Base-by-base conservation (phyloP, 2,797 vertebrate species). In the Leptoclinus maculatus region DNA sequence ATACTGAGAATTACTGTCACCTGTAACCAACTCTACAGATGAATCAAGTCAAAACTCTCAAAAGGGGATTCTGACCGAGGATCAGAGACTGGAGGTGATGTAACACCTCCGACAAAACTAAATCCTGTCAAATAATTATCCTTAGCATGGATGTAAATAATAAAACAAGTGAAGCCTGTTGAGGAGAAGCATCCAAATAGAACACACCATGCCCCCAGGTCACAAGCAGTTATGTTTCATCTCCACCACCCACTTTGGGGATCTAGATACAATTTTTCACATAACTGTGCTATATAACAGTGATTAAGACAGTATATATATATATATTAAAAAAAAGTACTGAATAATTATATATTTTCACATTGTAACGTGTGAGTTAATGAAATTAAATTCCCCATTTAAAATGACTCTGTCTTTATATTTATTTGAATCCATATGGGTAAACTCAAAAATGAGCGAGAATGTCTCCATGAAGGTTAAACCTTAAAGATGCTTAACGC, bases 141-240 rank as follows among this genome's bases (percentile, higher is more conserved):
- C 70, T 73, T 71, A 74, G 66, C 36, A 70, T 79, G 5, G 3
- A 47, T 83, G 57, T 88, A 74, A 82, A 92, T 91, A 86, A 87
- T 90, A 75, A 65, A 91, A 57, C 75, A 57, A 79, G 78, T 54
- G 43, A 80, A 80, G 81, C 69, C 83, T 88, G 78, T 85, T 73
- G 74, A 82, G 82, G 83, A 25, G 2, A 79, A 36, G 63, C 70
- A 75, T 88, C 89, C 83, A 90, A 89, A 83, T 80, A 56, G 86
- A 89, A 74, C 82, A 88, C 58, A 65, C 64, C 79, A 89, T 76
- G 79, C 66, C 81, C 79, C 45, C 59, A 67, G 82, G 84, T 82
- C 83, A 83, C 54, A 78, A 78, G 67, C 60, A 59, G 58, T 67
- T 82, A 54, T 76, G 69, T 74, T 83, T 82, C 51, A 79, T 86